Percentiles rank a stretch among this genome's conserved stretches.
Evolutionary conservation across 2,797 vertebrate genomes (phyloP).

Genomic region (Crenichthys baileyi): DNA sequence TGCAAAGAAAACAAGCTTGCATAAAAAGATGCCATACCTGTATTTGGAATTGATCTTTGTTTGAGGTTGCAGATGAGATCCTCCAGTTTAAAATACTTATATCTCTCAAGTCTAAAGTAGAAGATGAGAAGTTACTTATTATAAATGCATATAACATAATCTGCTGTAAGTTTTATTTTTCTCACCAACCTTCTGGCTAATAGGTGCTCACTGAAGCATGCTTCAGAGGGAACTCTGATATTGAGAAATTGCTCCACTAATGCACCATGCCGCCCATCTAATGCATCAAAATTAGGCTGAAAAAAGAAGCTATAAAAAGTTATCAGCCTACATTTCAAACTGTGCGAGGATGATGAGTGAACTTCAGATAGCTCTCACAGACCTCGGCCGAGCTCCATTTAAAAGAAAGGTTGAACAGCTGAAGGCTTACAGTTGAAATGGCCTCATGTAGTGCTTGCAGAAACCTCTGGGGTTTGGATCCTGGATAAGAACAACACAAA

Average conservation of each 20-base stretch:
- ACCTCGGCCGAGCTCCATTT: constrained; percentile 64
- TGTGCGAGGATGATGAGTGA: constrained; percentile 19
- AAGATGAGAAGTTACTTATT: constrained; percentile 3
- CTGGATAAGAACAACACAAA: constrained; percentile 52
- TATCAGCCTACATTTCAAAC: constrained; percentile 5
- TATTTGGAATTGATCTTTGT: constrained; percentile 40
- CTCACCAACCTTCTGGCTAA: constrained; percentile 75
- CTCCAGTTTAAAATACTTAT: constrained; percentile 80
- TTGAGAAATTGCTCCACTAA: constrained; percentile 78
- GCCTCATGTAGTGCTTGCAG: constrained; percentile 76
- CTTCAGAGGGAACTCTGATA: constrained; percentile 71
- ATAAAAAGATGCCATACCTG: constrained; percentile 46
- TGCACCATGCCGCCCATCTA: constrained; percentile 41
- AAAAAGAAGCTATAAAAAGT: constrained; percentile 33
- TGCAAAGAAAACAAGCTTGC: background rate
- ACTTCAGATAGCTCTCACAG: constrained; percentile 40
- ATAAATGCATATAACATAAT: background rate
- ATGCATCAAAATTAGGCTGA: constrained; percentile 48
- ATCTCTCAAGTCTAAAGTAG: constrained; percentile 77
- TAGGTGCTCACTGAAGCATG: constrained; percentile 65
- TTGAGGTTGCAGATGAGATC: constrained; percentile 73
- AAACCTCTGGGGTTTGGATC: constrained; percentile 66
- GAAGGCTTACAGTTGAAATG: constrained; percentile 76
- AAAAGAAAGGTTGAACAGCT: constrained; percentile 78
- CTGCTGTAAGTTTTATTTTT: constrained; percentile 10